Conservation (phyloP, 2,888 invertebrate species). For the Dolomedes plantarius region DNA sequence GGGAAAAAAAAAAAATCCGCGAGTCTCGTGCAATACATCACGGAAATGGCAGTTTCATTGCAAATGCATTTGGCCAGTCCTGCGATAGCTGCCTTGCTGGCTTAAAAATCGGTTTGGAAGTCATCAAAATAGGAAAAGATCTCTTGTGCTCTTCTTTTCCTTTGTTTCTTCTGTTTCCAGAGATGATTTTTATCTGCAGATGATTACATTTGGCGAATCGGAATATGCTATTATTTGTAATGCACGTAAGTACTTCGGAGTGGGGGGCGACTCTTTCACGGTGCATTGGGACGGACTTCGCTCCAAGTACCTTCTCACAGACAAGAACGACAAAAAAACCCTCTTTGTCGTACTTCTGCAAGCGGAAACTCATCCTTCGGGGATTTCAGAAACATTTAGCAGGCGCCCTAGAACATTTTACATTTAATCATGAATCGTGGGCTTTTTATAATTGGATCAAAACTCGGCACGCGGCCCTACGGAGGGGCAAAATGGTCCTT, state of each 20-base stretch:
- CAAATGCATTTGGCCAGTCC: constrained; percentile 60
- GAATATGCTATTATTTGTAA: neutral
- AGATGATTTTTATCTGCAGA: constrained; percentile 24
- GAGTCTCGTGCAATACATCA: constrained; percentile 60
- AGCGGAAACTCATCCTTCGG: neutral
- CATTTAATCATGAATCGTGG: too few relatives aligned
- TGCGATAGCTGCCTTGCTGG: constrained; percentile 17
- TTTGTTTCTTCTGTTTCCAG: constrained; percentile 4
- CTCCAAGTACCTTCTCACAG: neutral
- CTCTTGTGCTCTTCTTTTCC: neutral
- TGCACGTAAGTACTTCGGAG: neutral
- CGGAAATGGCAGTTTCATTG: constrained; percentile 58
- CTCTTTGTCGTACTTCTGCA: neutral
- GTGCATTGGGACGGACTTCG: neutral
- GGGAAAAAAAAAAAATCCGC: constrained; percentile 3
- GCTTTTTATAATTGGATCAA: too few relatives aligned
- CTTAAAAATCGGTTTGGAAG: constrained; percentile 58
- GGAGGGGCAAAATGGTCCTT: too few relatives aligned
- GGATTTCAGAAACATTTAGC: neutral
- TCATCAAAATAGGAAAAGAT: constrained; percentile 50
- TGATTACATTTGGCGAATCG: constrained; percentile 14
- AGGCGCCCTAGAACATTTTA: neutral
- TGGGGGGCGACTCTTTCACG: neutral
- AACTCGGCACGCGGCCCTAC: too few relatives aligned
- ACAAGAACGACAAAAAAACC: neutral